Base-by-base conservation (phyloP, 2,888 invertebrate genomes). In the Tetragonisca angustula region DNA sequence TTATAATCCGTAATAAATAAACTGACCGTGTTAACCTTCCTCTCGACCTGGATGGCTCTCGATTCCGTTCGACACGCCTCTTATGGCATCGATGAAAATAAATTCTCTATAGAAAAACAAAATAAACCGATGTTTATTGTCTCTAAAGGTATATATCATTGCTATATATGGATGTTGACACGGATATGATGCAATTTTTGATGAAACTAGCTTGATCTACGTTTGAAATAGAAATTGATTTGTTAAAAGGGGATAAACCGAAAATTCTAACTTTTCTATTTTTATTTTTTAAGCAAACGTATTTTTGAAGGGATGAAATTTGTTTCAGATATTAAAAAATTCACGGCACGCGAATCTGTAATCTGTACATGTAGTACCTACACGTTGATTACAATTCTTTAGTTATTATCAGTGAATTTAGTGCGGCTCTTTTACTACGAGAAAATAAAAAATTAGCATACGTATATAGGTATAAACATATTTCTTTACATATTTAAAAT, bases 21-120 rank as follows among this genome's bases (percentile, higher is more conserved):
- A 79, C 64, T 52, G 71, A 56, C 24, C 59, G 59, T 43, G 32
- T 73, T 54, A 64, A 80, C 50, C 50, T 24, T 71, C 19, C 19
- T n/a, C n/a, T 4, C 27, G n/a, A 52, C 24, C 61, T 19, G 50
- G 61, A 24, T 70, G 50, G 59, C 62, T 62, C 50, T 6, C 2
- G n/a, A 32, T 49, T 56, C 32, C 13, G 0, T 32, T 21, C n/a
- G n/a, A n/a, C 5, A 49, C 9, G 11, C 21, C 17, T 43, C 17
- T 3, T 32, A 17, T 3, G 13, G 1, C 54, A 54, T 21, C 4
- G 71, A 21, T 21, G 21, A n/a, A 59, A 59, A 27, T 19, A 17
- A 61, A 19, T 49, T 43, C 49, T 27, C 59, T 61, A 49, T 36
- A 4, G 9, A 43, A n/a, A 59, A 27, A 2, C 4, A 19, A n/a